Base-by-base conservation (phyloP, 30 jellyfish, hydroid and myxozoan species). In the Cassiopea xamachana region DNA sequence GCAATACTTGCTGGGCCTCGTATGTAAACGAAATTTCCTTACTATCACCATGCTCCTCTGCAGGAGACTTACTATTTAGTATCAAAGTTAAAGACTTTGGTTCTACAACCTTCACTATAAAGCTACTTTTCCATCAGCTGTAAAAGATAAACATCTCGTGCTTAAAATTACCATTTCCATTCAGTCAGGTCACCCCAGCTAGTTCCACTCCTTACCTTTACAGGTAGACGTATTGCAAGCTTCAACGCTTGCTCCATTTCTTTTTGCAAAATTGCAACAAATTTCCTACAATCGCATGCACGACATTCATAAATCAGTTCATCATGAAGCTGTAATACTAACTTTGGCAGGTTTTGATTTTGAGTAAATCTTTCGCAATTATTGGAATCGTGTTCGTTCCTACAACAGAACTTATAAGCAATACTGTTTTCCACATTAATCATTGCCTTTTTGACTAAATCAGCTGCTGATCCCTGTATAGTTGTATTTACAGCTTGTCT, bases 381-480 rank as follows among this genome's bases (percentile, higher is more conserved):
- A 5, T 39, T 2, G 10, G 4, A 71, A 3, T 49, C 43, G 59
- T 14, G 18, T 0, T 71, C 19, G 61, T 19, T 46, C 70, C 86
- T 73, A 15, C 60, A 47, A 48, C 19, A 75, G 59, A 94, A 94
- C 47, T 67, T 75, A 9, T 69, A 44, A 1, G 58, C 69, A 13
- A 96, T 82, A 47, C 85, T 62, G 39, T 60, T 70, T 77, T 89
- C 96, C 55, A 96, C 88, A 19, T 73, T 79, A 60, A 92, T 81
- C 98, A 96, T 92, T 12, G 99, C 99, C 7, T 1, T 62, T 69
- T 96, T 96, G 51, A 89, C 98, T 2, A 96, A 84, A 68, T 96
- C 99, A 8, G 99, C 99, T 14, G 99, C 99, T 1, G 99, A 96
- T 1, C 99, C 99, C 74, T 96, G 99, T 18, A 96, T 92, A 0